Conservation (phyloP, 1,140 invertebrate species). For the Zophobas atratus region DNA sequence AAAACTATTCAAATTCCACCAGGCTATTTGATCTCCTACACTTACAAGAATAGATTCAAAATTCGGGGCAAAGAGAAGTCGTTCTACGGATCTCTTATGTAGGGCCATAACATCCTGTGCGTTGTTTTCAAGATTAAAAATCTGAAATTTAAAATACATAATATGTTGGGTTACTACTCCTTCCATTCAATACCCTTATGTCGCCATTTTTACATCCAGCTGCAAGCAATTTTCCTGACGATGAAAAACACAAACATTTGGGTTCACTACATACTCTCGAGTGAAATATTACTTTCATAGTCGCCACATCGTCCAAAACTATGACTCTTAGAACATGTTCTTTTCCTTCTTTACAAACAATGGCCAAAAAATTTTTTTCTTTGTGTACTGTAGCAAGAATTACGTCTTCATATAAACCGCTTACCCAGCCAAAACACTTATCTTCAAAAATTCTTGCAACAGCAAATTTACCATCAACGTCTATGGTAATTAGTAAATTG, state of each 20-base stretch:
- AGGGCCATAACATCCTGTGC: not conserved
- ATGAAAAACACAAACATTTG: slow-evolving; percentile 9
- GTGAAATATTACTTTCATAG: slow-evolving; percentile 4
- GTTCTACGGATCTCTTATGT: slow-evolving; percentile 51
- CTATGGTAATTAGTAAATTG: not conserved
- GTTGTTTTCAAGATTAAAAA: slow-evolving; percentile 21
- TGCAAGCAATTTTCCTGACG: slow-evolving; percentile 39
- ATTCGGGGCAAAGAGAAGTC: slow-evolving; percentile 52
- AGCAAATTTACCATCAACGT: not conserved
- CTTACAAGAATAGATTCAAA: slow-evolving; percentile 55
- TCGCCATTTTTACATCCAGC: slow-evolving; percentile 43
- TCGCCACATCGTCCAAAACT: not conserved
- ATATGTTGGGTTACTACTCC: not conserved
- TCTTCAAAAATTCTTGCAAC: not conserved
- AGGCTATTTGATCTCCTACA: slow-evolving; percentile 53
- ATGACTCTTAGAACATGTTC: not conserved
- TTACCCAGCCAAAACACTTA: not conserved
- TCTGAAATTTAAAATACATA: slow-evolving; percentile 16
- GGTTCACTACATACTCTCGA: not conserved
- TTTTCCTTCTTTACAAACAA: not conserved
- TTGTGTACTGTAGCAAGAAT: not conserved
- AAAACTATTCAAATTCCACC: slow-evolving; percentile 53
- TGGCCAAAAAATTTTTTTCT: slow-evolving; percentile 9
- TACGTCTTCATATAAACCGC: not conserved
- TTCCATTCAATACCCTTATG: slow-evolving; percentile 34